These are phyloP conservation scores for Caenorhabditis japonica DNA, from an alignment of 2,888 invertebrate species.

Conservation along the genomic window DNA sequence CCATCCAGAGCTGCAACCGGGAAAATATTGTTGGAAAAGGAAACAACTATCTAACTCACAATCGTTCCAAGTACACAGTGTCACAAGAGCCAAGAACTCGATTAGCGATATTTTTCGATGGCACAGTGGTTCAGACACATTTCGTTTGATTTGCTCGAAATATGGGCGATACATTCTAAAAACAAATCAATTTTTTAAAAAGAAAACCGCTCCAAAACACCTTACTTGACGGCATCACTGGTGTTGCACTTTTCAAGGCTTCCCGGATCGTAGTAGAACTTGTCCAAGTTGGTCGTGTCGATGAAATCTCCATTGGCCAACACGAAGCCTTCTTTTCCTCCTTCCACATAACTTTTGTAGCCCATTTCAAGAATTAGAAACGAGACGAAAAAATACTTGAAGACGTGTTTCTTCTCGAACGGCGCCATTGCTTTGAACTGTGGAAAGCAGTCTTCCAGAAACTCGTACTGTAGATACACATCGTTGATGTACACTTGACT, in stretches of 20 bases:
- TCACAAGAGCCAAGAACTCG: conserved; percentile 29
- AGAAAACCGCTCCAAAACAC: background rate
- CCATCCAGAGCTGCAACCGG: conserved; percentile 24
- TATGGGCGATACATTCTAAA: conserved; percentile 41
- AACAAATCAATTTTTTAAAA: background rate
- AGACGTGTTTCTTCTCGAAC: conserved; percentile 36
- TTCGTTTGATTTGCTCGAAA: conserved; percentile 41
- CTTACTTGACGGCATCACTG: conserved; percentile 28
- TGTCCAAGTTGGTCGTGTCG: conserved; percentile 28
- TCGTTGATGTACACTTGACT: conserved; percentile 32
- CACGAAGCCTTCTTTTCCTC: conserved; percentile 36
- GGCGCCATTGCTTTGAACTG: conserved; percentile 33
- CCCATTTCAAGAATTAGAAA: conserved; percentile 44
- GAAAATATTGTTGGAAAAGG: no score
- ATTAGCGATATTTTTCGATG: conserved; percentile 32
- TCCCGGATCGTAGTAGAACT: conserved; percentile 42
- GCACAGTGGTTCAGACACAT: conserved; percentile 24
- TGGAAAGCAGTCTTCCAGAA: conserved; percentile 31
- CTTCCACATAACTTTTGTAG: conserved; percentile 26
- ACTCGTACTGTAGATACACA: conserved; percentile 36
- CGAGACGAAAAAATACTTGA: conserved; percentile 43
- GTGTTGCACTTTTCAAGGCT: conserved; percentile 24
- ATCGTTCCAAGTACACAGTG: conserved; percentile 39
- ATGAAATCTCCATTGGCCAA: conserved; percentile 47
- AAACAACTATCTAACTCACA: background rate